These are phyloP conservation scores for Sycophaga agraensis DNA, from an alignment of 1,140 invertebrate species.

Conservation along the genomic window DNA sequence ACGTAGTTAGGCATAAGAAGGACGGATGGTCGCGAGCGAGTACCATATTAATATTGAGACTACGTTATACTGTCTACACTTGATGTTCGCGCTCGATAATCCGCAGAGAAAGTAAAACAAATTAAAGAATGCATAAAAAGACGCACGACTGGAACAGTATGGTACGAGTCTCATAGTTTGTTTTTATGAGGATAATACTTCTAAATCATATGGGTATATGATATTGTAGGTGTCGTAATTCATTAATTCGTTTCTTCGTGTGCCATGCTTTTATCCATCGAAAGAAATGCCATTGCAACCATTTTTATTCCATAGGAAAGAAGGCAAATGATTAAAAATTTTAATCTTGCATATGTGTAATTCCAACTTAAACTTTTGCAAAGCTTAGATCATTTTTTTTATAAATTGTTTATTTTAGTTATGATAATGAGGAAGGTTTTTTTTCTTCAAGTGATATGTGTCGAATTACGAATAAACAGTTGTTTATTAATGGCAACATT, in stretches of 20 bases:
- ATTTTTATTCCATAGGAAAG: not conserved
- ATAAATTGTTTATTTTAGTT: no score
- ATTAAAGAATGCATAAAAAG: not conserved
- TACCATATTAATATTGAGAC: slow-evolving; percentile 6
- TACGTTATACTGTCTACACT: no score
- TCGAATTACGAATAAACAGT: no score
- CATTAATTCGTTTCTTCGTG: slow-evolving; percentile 40
- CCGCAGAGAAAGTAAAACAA: not conserved
- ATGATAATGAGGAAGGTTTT: no score
- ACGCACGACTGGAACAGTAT: not conserved
- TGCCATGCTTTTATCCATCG: slow-evolving; percentile 38
- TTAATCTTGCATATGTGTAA: no score
- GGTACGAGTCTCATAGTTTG: slow-evolving; percentile 49
- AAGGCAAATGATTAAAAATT: no score
- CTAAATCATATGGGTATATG: slow-evolving; percentile 38
- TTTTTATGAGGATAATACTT: slow-evolving; percentile 53
- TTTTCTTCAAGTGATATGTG: no score
- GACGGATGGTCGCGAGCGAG: slow-evolving; percentile 51
- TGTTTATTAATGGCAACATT: no score
- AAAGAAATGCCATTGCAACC: not conserved
- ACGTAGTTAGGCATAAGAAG: slow-evolving; percentile 47
- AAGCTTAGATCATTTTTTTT: no score
- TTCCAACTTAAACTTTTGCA: no score
- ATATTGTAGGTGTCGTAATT: slow-evolving; percentile 41
- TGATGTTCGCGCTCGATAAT: no score